Conservation (phyloP, 2,113 vertebrate species). For the Onychorhynchus coronatus region DNA sequence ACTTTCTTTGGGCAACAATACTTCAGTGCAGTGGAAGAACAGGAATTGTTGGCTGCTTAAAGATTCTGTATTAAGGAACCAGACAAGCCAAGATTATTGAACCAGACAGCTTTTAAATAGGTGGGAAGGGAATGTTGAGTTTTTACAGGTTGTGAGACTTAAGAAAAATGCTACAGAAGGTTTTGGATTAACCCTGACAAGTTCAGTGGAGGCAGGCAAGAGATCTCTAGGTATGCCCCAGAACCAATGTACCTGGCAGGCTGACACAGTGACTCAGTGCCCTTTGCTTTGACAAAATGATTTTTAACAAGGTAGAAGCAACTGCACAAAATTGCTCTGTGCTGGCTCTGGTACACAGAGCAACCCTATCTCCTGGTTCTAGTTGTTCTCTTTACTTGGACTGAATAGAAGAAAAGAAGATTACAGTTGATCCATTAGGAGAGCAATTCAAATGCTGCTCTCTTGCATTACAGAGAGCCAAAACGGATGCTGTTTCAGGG, state of each 20-base stretch:
- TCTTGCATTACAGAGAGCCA: background rate
- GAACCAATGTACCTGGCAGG: background rate
- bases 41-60: background rate
- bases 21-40: background rate
- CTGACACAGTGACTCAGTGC: rapidly evolving
- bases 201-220: background rate
- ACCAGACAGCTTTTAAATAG: background rate
- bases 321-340: background rate
- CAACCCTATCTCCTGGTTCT: background rate
- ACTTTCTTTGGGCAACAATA: background rate
- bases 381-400: background rate
- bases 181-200: background rate
- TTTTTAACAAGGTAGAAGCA: background rate
- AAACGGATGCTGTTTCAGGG: background rate
- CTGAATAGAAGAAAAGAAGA: background rate
- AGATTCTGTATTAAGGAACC: background rate
- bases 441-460: background rate
- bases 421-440: background rate
- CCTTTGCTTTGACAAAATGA: background rate
- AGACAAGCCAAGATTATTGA: background rate
- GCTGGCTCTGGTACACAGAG: background rate
- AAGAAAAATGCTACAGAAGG: background rate
- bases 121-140: rapidly evolving
- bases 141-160: background rate
- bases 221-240: background rate